Evolutionary conservation across 2,888 invertebrate genomes (phyloP).

Genomic region (Trachelus tabidus): DNA sequence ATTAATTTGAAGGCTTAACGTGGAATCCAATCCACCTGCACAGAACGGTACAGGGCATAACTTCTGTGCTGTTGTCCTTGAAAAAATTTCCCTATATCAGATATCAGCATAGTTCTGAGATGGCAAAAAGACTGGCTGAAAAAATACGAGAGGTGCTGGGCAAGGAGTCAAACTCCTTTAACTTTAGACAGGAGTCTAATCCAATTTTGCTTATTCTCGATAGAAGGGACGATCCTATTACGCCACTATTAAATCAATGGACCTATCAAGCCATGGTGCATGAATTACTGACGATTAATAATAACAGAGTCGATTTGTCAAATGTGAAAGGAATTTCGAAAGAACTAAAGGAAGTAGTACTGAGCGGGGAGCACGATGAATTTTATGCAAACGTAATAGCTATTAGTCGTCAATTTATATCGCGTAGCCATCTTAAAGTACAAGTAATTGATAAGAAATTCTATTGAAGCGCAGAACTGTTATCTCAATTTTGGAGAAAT

Average conservation of each 20-base stretch:
- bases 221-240: conserved; percentile 93
- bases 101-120: conserved; percentile 87
- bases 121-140: conserved; percentile 87
- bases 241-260: conserved; percentile 97
- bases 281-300: conserved; percentile 88
- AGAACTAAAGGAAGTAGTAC: conserved; percentile 92
- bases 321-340: conserved; percentile 85
- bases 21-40: conserved; percentile 86
- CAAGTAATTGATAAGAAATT: conserved; percentile 7
- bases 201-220: conserved; percentile 92
- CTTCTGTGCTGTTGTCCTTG: conserved; percentile 88
- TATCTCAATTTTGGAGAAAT: conserved; percentile 99
- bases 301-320: conserved; percentile 90
- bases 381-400: conserved; percentile 87
- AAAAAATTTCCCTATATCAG: conserved; percentile 91
- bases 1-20: conserved; percentile 67
- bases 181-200: conserved; percentile 81
- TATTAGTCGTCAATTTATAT: conserved; percentile 10
- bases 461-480: conserved; percentile 75
- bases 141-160: conserved; percentile 85
- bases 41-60: conserved; percentile 86
- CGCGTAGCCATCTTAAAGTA: not conserved
- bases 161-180: conserved; percentile 89
- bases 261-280: conserved; percentile 99
- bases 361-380: conserved; percentile 95